Evolutionary conservation across 2,888 invertebrate genomes (phyloP).

Genomic region (Quadroppia sp.): DNA sequence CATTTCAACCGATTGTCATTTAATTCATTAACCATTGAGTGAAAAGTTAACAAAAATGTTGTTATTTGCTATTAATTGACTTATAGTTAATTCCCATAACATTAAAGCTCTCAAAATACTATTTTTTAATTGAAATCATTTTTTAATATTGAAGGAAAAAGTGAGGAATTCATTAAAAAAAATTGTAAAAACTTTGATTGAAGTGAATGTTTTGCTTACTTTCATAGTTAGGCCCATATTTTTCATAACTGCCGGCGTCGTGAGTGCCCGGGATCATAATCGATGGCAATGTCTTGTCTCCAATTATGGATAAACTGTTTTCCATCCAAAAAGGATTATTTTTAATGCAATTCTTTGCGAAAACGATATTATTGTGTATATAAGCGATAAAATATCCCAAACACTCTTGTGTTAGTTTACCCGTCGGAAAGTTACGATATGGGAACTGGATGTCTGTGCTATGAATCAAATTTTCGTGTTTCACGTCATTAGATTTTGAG

Average conservation of each 20-base stretch:
- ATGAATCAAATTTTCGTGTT: not conserved
- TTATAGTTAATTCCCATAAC: too few relatives aligned
- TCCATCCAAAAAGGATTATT: slow-evolving; percentile 44
- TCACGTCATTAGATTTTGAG: too few relatives aligned
- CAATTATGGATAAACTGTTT: slow-evolving; percentile 51
- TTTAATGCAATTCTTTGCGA: slow-evolving; percentile 45
- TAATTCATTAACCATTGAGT: too few relatives aligned
- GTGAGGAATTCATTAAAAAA: too few relatives aligned
- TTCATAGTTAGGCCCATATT: not conserved
- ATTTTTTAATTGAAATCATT: too few relatives aligned
- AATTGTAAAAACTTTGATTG: not conserved
- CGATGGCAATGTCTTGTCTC: slow-evolving; percentile 60
- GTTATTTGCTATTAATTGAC: too few relatives aligned
- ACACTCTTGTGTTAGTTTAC: slow-evolving; percentile 48
- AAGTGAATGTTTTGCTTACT: not conserved
- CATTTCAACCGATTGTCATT: too few relatives aligned
- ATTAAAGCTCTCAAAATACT: too few relatives aligned
- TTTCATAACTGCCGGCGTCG: slow-evolving; percentile 62
- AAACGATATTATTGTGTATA: slow-evolving; percentile 46
- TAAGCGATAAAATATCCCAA: slow-evolving; percentile 51
- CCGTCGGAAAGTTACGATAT: slow-evolving; percentile 46
- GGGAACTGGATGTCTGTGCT: slow-evolving; percentile 50
- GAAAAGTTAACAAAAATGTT: too few relatives aligned
- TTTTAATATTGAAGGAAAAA: too few relatives aligned
- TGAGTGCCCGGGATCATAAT: slow-evolving; percentile 68